phyloP scores from a whole-genome alignment of 2,797 vertebrate genomes.

The Eulemur coronatus region DNA sequence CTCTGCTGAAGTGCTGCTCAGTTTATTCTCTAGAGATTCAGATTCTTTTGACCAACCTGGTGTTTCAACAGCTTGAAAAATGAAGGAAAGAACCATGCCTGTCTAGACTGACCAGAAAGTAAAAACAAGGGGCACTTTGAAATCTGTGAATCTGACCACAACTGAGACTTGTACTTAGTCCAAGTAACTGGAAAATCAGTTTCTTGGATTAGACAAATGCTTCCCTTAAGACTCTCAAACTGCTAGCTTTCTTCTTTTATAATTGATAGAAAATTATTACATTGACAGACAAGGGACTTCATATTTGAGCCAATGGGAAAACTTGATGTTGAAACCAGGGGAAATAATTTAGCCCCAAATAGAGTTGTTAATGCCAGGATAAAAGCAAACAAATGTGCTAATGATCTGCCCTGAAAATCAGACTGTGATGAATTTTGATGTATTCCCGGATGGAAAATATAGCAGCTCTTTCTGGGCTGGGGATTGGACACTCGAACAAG shows the following conservation, averaged over 20 bases:
- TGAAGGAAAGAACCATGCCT: conserved; percentile 78
- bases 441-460: conserved; percentile 79
- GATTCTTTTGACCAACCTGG: conserved; percentile 75
- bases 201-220: conserved; percentile 83
- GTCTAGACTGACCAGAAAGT: conserved; percentile 84
- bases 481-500: not conserved
- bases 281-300: conserved; percentile 74
- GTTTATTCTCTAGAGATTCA: conserved; percentile 68
- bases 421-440: conserved; percentile 76
- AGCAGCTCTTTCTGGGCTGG: conserved; percentile 8
- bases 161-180: conserved; percentile 82
- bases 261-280: conserved; percentile 82
- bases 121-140: conserved; percentile 85
- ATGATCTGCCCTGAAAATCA: conserved; percentile 72
- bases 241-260: conserved; percentile 80
- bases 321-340: conserved; percentile 66
- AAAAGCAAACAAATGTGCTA: conserved; percentile 74
- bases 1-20: conserved; percentile 53
- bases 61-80: conserved; percentile 81
- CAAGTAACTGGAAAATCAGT: conserved; percentile 85
- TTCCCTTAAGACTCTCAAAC: conserved; percentile 83
- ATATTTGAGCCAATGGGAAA: conserved; percentile 70
- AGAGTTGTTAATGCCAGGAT: conserved; percentile 70
- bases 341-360: conserved; percentile 67
- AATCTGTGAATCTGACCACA: conserved; percentile 84